Conservation (phyloP, 2,888 invertebrate species). For the Lasiommata megera region DNA sequence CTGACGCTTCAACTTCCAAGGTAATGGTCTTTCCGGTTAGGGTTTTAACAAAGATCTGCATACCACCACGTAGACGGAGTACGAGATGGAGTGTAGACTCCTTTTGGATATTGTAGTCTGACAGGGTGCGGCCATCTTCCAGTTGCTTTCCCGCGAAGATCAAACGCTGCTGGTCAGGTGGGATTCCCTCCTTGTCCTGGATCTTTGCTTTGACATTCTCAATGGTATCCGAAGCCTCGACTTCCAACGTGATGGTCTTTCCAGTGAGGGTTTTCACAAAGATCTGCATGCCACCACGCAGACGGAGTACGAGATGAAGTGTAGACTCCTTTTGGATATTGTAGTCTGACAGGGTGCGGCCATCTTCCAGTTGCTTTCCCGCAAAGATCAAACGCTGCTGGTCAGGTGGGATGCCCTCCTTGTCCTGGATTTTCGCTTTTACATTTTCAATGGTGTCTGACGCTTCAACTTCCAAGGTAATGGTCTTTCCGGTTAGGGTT, state of each 20-base stretch:
- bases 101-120: slow-evolving; percentile 65
- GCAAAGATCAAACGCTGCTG: slow-evolving; percentile 77
- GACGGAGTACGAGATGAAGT: slow-evolving; percentile 41
- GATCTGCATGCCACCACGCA: slow-evolving; percentile 50
- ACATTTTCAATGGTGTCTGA: slow-evolving; percentile 95
- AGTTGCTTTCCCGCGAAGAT: slow-evolving; percentile 63
- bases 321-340: slow-evolving; percentile 45
- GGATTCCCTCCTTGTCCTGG: slow-evolving; percentile 64
- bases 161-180: slow-evolving; percentile 61
- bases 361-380: slow-evolving; percentile 44
- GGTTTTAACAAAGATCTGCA: slow-evolving; percentile 68
- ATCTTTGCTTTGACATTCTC: slow-evolving; percentile 66
- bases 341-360: slow-evolving; percentile 43
- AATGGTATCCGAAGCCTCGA: slow-evolving; percentile 60
- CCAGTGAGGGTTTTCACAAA: slow-evolving; percentile 59
- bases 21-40: slow-evolving; percentile 67
- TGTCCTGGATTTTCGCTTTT: slow-evolving; percentile 91
- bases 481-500: slow-evolving; percentile 93
- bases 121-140: slow-evolving; percentile 60
- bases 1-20: slow-evolving; percentile 58
- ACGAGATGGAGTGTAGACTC: slow-evolving; percentile 61
- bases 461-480: slow-evolving; percentile 91
- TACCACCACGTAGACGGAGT: slow-evolving; percentile 58
- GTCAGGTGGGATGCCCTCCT: slow-evolving; percentile 89
- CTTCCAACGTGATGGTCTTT: slow-evolving; percentile 58